A percentile compares a stretch with the other conserved stretches of the same genome.
phyloP scores from a whole-genome alignment of 2,113 vertebrate genomes.

The Azemiops feae region DNA sequence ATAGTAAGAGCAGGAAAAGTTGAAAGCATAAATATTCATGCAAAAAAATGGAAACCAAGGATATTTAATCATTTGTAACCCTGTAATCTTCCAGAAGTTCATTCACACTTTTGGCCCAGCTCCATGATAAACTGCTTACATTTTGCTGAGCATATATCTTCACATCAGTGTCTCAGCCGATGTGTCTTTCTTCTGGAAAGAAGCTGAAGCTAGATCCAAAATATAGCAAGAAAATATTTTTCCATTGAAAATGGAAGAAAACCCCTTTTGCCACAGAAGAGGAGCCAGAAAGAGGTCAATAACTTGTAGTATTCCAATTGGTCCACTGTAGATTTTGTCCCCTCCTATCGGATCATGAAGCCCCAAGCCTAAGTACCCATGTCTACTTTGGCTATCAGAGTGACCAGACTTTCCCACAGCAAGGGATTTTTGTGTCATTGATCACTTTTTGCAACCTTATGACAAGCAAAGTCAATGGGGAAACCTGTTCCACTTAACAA shows the following conservation, averaged over 20 bases:
- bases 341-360: not conserved
- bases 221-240: not conserved
- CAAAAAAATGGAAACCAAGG: not conserved
- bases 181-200: not conserved
- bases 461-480: not conserved
- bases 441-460: not conserved
- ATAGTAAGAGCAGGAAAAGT: not conserved
- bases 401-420: not conserved
- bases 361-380: not conserved
- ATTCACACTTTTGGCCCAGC: not conserved
- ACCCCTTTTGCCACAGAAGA: not conserved
- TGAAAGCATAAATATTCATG: not conserved
- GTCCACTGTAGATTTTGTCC: not conserved
- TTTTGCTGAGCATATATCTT: not conserved
- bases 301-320: not conserved
- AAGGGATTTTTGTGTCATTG: not conserved
- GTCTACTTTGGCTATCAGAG: not conserved
- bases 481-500: not conserved
- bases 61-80: not conserved
- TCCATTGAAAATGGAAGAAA: not conserved
- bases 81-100: not conserved
- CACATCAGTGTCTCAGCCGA: not conserved
- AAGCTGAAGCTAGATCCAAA: not conserved
- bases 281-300: not conserved
- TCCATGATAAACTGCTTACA: not conserved